Evolutionary conservation across 2,113 vertebrate genomes (phyloP), one percentile per base, ranked within the genome.

Genomic region (Nannospalax galili): DNA sequence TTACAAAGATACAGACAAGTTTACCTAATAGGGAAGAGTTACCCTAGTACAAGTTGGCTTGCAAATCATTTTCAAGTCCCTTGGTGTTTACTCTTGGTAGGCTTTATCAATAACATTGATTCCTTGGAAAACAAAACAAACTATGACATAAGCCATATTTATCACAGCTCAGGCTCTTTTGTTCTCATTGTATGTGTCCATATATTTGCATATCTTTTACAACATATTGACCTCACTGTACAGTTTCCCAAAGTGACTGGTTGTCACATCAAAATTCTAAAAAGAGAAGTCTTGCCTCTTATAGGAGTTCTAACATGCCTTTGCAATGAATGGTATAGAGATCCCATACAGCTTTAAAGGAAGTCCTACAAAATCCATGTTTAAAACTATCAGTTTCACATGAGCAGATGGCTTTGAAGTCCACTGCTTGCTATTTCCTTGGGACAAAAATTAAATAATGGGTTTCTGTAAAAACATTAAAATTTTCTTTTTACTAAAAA

Each of bases 361-460:
- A 91, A 95, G 26, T 3, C 32, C 70, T 85, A 24, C 20, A 62
- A 90, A 89, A 97, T 78, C 56, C 80, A 73, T 19, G 3, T 80
- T 93, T 93, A 92, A 90, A 84, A 60, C 5, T 62, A 88, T 92
- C 45, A 69, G 35, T 67, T 64, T 92, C 65, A 79, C n/a, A 73
- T n/a, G 42, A 74, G 74, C 45, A 52, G 69, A 19, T 58, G 42
- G n/a, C 20, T 82, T 86, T 37, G 40, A 95, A 73, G 45, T 86
- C 72, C 7, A 81, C 8, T 69, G 60, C 4, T 40, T 94, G 17
- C 78, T 16, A 84, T 87, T 89, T 92, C n/a, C 56, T 80, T 45
- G 78, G 92, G 91, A 91, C 10, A 81, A 91, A 90, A 96, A 89
- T 89, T 84, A 91, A 86, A 84, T 85, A 94, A 88, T 58, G 58